A percentile compares a stretch with the other conserved stretches of the same genome.
phyloP scores from a whole-genome alignment of 1,140 invertebrate genomes.

The Spodoptera litura region DNA sequence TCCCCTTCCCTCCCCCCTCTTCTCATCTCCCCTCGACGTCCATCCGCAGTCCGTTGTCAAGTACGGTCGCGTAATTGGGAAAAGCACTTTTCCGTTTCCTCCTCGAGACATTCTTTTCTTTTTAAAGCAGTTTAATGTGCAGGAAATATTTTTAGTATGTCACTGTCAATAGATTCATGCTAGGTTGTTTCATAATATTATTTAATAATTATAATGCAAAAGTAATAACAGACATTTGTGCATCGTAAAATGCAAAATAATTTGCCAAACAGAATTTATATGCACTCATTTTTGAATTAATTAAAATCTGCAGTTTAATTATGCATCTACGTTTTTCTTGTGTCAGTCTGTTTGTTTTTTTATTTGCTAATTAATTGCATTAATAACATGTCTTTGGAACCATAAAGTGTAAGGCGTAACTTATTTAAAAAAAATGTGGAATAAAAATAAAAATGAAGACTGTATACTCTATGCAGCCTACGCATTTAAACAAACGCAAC shows the following conservation, averaged over 20 bases:
- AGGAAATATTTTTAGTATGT: not conserved
- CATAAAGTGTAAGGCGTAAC: not conserved
- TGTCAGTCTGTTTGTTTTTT: no score
- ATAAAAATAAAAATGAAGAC: not conserved
- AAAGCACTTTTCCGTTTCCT: slow-evolving; percentile 50
- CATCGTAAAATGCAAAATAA: no score
- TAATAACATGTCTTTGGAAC: not conserved
- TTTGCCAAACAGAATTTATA: not conserved
- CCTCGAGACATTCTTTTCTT: slow-evolving; percentile 21
- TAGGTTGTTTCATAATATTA: no score
- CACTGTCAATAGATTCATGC: not conserved
- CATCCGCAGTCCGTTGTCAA: slow-evolving; percentile 37
- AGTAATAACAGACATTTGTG: not conserved
- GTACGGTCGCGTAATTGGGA: slow-evolving; percentile 38
- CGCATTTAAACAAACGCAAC: slow-evolving; percentile 6
- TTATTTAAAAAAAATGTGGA: no score
- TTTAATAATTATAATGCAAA: no score
- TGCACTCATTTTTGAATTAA: no score
- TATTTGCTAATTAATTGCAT: no score
- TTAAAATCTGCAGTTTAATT: no score
- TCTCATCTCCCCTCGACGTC: slow-evolving; percentile 34
- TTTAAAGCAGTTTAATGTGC: slow-evolving; percentile 27
- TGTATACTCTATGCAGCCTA: not conserved
- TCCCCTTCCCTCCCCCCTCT: slow-evolving; percentile 10
- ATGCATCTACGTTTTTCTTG: no score